These are phyloP conservation scores for Orthonyx spaldingii DNA, from an alignment of 2,113 vertebrate species.

Conservation along the genomic window DNA sequence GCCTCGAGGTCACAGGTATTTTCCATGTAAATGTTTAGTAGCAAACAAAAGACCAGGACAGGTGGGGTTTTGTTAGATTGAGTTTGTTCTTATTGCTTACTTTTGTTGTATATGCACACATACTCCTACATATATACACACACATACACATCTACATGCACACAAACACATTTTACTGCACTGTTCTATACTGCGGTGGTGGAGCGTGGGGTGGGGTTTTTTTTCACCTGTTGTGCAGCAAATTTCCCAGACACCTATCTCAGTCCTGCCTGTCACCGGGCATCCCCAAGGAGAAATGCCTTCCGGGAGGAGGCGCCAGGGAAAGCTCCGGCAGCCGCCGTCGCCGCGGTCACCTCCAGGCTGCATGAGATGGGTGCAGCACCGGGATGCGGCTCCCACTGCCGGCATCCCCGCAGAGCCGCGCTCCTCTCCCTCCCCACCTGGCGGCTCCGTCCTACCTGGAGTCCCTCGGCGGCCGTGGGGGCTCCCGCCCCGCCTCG, in stretches of 20 bases:
- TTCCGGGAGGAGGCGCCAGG: fast-evolving
- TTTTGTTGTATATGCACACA: not conserved
- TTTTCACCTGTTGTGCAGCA: not conserved
- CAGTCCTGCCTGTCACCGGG: not conserved
- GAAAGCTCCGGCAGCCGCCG: not conserved
- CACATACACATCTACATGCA: fast-evolving
- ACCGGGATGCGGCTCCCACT: fast-evolving
- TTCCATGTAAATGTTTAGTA: not conserved
- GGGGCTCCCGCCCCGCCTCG: fast-evolving
- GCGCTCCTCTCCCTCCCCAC: fast-evolving
- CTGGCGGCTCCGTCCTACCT: not conserved
- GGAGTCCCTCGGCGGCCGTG: fast-evolving
- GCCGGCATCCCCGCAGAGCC: not conserved
- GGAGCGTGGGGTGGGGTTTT: too few relatives aligned
- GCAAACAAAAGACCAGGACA: not conserved
- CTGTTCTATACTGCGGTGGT: fast-evolving
- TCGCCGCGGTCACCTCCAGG: fast-evolving
- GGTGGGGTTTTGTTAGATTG: not conserved
- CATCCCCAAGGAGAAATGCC: fast-evolving
- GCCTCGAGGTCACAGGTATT: not conserved
- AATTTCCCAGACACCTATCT: not conserved
- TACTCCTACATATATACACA: too few relatives aligned
- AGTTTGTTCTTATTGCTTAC: not conserved
- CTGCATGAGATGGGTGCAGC: fast-evolving
- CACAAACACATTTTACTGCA: not conserved